These are phyloP conservation scores for Nephrotoma flavescens DNA, from an alignment of 2,888 invertebrate species.

Conservation along the genomic window DNA sequence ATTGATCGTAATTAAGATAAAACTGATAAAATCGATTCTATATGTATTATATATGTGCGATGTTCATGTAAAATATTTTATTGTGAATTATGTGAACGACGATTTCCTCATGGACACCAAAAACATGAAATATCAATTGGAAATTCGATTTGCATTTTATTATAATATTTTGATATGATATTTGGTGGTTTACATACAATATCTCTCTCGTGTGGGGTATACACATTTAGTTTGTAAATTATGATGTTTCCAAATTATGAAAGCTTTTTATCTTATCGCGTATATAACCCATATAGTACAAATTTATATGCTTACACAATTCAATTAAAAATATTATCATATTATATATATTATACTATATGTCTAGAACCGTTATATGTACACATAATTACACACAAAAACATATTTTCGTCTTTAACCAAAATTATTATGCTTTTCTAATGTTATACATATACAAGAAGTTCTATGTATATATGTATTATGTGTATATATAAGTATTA, in stretches of 20 bases:
- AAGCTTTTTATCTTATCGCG: neutral
- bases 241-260: neutral
- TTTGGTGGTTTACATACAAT: too few species aligned
- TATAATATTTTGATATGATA: neutral
- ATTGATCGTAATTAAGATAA: neutral
- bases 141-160: neutral
- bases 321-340: neutral
- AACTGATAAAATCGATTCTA: neutral
- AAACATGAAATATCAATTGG: neutral
- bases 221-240: neutral
- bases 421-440: neutral
- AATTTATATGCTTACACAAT: neutral
- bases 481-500: neutral
- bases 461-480: neutral
- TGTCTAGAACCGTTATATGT: neutral
- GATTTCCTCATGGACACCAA: neutral
- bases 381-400: neutral
- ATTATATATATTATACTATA: neutral
- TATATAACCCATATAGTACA: neutral
- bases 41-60: neutral
- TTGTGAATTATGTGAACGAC: neutral
- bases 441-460: neutral
- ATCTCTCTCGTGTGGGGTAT: neutral
- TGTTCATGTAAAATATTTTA: neutral
- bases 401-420: neutral